Percentiles rank a stretch among this genome's conserved stretches.
phyloP scores from a whole-genome alignment of 2,888 invertebrate genomes.

The Fragum whitleyi region DNA sequence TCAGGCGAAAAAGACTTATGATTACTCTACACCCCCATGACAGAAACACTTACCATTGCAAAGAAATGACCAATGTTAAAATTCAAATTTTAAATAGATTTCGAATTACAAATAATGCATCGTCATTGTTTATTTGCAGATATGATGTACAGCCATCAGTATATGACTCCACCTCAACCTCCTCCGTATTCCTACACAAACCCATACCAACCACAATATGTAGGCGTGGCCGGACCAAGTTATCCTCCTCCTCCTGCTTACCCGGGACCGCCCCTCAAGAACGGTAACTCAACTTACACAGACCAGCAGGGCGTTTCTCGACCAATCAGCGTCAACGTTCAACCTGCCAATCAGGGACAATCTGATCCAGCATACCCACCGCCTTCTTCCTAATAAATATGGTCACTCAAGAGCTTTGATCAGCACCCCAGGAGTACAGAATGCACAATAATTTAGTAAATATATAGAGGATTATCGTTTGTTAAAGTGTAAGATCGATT shows the following conservation, averaged over 20 bases:
- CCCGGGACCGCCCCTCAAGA: constrained; percentile 13
- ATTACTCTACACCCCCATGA: too few species aligned
- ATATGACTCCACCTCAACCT: neutral
- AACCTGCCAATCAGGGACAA: neutral
- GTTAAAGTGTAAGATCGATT: too few species aligned
- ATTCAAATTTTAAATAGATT: too few species aligned
- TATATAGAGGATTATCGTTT: too few species aligned
- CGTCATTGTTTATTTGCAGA: too few species aligned
- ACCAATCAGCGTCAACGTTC: constrained; percentile 13
- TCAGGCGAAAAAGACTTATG: too few species aligned
- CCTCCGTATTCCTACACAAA: constrained; percentile 14
- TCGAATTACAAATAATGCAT: too few species aligned
- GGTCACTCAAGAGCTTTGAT: too few species aligned
- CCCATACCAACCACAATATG: constrained; percentile 8
- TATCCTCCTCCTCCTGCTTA: constrained; percentile 13
- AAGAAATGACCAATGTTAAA: too few species aligned
- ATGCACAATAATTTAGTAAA: too few species aligned
- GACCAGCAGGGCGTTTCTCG: neutral
- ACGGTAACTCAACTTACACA: neutral
- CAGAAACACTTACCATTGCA: too few species aligned
- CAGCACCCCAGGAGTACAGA: too few species aligned
- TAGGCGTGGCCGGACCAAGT: neutral
- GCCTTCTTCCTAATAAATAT: neutral
- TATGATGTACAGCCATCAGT: neutral
- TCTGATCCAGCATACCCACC: constrained; percentile 12